Evolutionary conservation across 2,113 vertebrate genomes (phyloP).

Genomic region (Rhinoptilus africanus): DNA sequence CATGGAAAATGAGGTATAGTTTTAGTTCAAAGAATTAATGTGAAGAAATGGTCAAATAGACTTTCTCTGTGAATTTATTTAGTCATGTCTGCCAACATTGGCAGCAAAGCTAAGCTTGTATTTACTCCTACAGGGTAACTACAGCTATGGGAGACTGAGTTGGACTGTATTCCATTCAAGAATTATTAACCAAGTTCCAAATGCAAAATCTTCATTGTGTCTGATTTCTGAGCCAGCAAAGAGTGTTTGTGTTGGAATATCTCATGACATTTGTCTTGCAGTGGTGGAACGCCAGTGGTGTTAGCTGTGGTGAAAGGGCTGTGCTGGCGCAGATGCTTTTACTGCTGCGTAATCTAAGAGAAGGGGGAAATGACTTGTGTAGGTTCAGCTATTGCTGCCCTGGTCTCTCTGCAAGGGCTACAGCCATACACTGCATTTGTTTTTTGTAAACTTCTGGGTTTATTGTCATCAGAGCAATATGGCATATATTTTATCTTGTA

Average conservation of each 20-base stretch:
- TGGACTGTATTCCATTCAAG: conserved; percentile 20
- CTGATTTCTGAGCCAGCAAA: conserved; percentile 50
- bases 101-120: conserved; percentile 27
- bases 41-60: conserved; percentile 12
- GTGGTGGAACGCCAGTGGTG: neutral
- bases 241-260: conserved; percentile 29
- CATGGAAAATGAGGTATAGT: neutral
- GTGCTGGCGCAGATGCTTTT: neutral
- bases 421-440: neutral
- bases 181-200: conserved; percentile 54
- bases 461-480: neutral
- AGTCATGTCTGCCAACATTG: conserved; percentile 28
- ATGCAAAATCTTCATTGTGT: conserved; percentile 52
- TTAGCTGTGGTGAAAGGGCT: neutral
- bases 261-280: conserved; percentile 15
- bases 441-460: neutral
- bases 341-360: neutral
- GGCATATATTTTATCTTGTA: neutral
- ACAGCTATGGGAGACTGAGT: conserved; percentile 36
- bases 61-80: conserved; percentile 31
- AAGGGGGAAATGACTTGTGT: neutral
- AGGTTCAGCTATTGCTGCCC: neutral
- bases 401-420: neutral
- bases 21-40: neutral
- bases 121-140: conserved; percentile 47